A percentile compares a stretch with the other conserved stretches of the same genome.
These are phyloP conservation scores for Dinoponera quadriceps DNA, from an alignment of 1,140 invertebrate species.

Conservation along the genomic window DNA sequence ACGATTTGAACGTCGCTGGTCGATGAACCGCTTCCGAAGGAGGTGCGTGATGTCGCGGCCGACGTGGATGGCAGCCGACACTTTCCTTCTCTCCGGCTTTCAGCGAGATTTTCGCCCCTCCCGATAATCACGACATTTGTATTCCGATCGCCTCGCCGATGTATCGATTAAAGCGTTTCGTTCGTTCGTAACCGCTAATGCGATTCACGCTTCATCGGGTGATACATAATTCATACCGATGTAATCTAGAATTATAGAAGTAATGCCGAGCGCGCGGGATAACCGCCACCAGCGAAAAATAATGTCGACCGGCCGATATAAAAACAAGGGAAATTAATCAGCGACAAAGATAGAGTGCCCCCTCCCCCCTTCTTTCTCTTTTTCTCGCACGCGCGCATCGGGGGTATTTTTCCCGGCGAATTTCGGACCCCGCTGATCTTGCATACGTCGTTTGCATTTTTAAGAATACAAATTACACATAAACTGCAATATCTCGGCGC, in stretches of 20 bases:
- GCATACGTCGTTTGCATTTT: constrained; percentile 42
- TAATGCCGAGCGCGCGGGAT: constrained; percentile 3
- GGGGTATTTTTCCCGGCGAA: not conserved
- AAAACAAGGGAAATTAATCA: not conserved
- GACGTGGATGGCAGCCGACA: no score
- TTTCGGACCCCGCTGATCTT: constrained; percentile 14
- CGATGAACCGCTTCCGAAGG: constrained; percentile 19
- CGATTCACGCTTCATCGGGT: constrained; percentile 44
- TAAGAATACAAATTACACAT: constrained; percentile 35
- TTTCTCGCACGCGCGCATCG: not conserved
- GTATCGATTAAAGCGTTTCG: constrained; percentile 22
- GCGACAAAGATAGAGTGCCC: not conserved
- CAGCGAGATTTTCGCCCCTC: not conserved
- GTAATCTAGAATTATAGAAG: constrained; percentile 16
- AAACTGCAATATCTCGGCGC: constrained; percentile 27
- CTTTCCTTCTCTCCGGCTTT: not conserved
- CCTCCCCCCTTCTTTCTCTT: not conserved
- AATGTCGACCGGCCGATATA: constrained; percentile 13
- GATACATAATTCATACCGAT: constrained; percentile 7
- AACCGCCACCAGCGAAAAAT: constrained; percentile 19
- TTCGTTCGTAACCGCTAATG: constrained; percentile 20
- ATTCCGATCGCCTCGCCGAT: not conserved
- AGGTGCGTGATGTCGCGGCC: not conserved
- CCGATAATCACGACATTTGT: not conserved
- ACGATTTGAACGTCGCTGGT: constrained; percentile 1